These are phyloP conservation scores for Sitophilus oryzae DNA, from an alignment of 1,140 invertebrate species.

Conservation along the genomic window DNA sequence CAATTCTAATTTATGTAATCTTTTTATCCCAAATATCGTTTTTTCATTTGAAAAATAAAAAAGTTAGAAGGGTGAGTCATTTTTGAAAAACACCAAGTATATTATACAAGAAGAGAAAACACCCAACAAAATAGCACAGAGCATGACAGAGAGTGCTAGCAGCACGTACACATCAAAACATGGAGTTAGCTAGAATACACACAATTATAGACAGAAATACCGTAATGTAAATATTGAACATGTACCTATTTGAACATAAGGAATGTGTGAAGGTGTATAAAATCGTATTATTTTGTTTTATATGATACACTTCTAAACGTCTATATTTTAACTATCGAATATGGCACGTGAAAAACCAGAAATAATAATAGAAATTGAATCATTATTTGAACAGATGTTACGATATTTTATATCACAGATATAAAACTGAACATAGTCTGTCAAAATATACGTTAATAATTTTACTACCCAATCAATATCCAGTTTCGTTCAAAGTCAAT, in stretches of 20 bases:
- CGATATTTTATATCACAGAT: neutral
- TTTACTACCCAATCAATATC: too few relatives aligned
- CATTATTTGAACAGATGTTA: neutral
- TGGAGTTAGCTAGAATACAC: neutral
- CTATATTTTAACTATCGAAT: too few relatives aligned
- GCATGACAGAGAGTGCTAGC: neutral
- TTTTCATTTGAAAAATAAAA: too few relatives aligned
- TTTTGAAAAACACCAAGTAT: too few relatives aligned
- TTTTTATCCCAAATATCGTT: too few relatives aligned
- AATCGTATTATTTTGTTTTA: neutral
- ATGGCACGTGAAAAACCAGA: neutral
- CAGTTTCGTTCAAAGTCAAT: too few relatives aligned
- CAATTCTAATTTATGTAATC: too few relatives aligned
- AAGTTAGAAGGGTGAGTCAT: too few relatives aligned
- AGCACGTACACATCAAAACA: neutral
- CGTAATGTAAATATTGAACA: neutral
- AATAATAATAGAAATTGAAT: neutral
- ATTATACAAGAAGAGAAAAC: neutral
- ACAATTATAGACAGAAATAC: neutral
- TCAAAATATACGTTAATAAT: too few relatives aligned
- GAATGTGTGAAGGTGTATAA: neutral
- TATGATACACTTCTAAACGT: too few relatives aligned
- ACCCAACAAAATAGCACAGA: neutral
- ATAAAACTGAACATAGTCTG: too few relatives aligned
- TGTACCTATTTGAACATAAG: too few relatives aligned